Evolutionary conservation across 2,888 invertebrate genomes (phyloP).

Genomic region (Trisateles emortualis): DNA sequence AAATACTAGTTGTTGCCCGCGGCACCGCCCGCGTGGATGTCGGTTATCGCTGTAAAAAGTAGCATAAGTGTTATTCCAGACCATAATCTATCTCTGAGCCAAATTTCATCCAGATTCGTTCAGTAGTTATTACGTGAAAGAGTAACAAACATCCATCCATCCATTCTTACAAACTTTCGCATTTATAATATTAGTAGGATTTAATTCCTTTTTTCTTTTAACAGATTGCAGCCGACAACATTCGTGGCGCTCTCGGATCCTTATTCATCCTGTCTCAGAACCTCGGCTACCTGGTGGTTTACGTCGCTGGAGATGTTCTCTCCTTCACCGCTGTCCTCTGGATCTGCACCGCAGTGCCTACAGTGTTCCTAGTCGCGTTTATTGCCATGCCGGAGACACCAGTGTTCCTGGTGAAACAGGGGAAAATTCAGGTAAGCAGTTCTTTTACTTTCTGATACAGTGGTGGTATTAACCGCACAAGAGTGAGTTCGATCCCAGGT

Average conservation of each 20-base stretch:
- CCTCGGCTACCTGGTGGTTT: slow-evolving; percentile 79
- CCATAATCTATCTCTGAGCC: no score
- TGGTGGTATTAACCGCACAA: no score
- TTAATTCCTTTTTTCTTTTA: slow-evolving; percentile 5
- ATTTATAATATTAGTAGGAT: no score
- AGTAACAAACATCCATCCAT: no score
- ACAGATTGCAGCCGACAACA: slow-evolving; percentile 79
- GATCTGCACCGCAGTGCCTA: slow-evolving; percentile 76
- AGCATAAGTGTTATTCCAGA: no score
- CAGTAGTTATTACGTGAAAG: no score
- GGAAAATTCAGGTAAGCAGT: slow-evolving; percentile 71
- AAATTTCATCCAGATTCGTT: no score
- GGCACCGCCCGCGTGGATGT: no score
- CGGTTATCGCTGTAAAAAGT: no score
- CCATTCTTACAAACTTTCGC: no score
- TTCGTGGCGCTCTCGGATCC: slow-evolving; percentile 79
- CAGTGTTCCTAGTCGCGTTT: slow-evolving; percentile 70
- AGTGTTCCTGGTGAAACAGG: slow-evolving; percentile 79
- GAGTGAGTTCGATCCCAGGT: no score
- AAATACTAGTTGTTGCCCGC: no score
- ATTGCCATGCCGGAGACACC: slow-evolving; percentile 83
- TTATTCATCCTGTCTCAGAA: slow-evolving; percentile 82
- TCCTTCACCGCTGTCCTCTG: slow-evolving; percentile 75
- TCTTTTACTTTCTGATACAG: neutral
- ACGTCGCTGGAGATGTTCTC: slow-evolving; percentile 75